Base-by-base conservation (phyloP, 2,113 vertebrate species). In the Theristicus caerulescens region DNA sequence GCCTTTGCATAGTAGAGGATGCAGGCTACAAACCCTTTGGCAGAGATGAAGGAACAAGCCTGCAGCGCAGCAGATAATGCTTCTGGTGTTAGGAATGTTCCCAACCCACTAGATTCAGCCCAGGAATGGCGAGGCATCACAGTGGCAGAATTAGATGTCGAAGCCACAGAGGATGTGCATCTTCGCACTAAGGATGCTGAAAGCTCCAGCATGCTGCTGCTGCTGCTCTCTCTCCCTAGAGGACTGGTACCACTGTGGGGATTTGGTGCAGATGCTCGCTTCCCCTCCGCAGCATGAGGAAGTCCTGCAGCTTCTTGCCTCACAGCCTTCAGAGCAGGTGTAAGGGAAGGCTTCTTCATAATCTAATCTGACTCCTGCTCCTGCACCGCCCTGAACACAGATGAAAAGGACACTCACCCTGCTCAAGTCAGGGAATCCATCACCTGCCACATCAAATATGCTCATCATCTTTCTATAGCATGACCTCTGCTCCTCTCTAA, bases 161-260 rank as follows among this genome's bases (percentile, higher is more conserved):
- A 64, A 88, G 69, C 62, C 92, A 42, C 18, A 6, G 67, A 71
- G 47, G 55, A 21, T 22, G 42, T 27, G 74, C n/a, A 31, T 36
- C 76, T 67, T 65, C 20, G 3, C 62, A 32, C 62, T 46, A 29
- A 72, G 66, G 51, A 31, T n/a, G 52, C 64, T 64, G 83, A 66
- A 88, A 70, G 25, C 42, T 86, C 55, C 42, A 42, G 44, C 32
- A 20, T 1, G 9, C 58, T 49, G 21, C 52, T 49, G 47, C 49
- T 38, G 77, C 78, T 77, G 90, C 40, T 82, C 52, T 18, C 14
- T 32, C 27, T 82, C 51, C 81, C 62, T 11, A 0, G 20, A 89
- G 46, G 21, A 55, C 16, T 27, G 38, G 20, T 7, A 10, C 27
- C 78, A 16, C 13, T 2, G 0, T 3, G 0, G 8, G 73, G 69